Percentiles rank a stretch among this genome's conserved stretches.
Evolutionary conservation across 2,113 vertebrate species (phyloP).

Genomic region (Nematolebias whitei): DNA sequence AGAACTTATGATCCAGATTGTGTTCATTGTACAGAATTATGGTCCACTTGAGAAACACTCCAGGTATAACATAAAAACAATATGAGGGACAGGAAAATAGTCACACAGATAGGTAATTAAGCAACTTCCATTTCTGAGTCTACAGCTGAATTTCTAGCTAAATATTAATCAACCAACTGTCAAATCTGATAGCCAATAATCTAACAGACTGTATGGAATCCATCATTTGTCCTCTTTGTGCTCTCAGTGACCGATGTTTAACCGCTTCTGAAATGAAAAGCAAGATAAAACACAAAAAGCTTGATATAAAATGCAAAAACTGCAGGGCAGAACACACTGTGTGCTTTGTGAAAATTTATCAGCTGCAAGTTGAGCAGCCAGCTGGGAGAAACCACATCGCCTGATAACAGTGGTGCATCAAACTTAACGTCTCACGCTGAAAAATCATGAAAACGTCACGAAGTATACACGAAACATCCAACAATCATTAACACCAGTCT

Average conservation of each 20-base stretch:
- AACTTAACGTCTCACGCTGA: slow-evolving; percentile 29
- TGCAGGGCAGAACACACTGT: not conserved
- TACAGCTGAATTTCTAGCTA: not conserved
- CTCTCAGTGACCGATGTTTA: slow-evolving; percentile 30
- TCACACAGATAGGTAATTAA: not conserved
- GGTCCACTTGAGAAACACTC: too few species aligned
- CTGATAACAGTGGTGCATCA: slow-evolving; percentile 24
- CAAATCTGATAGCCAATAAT: not conserved
- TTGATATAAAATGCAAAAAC: slow-evolving; percentile 58
- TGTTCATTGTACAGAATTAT: too few species aligned
- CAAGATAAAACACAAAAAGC: slow-evolving; percentile 26
- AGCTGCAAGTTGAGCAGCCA: not conserved
- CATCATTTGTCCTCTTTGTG: slow-evolving; percentile 1
- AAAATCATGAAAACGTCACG: not conserved
- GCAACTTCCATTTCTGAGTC: too few species aligned
- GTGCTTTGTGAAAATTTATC: slow-evolving; percentile 29
- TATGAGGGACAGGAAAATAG: not conserved
- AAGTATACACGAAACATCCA: not conserved
- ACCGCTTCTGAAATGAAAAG: slow-evolving; percentile 3
- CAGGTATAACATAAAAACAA: too few species aligned
- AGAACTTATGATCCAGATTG: too few species aligned
- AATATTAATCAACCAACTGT: slow-evolving; percentile 10
- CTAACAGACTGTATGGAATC: not conserved
- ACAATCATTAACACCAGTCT: too few species aligned
- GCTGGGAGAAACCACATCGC: slow-evolving; percentile 6